phyloP scores from a whole-genome alignment of 2,797 vertebrate species.

The Mionectes olivaceus region DNA sequence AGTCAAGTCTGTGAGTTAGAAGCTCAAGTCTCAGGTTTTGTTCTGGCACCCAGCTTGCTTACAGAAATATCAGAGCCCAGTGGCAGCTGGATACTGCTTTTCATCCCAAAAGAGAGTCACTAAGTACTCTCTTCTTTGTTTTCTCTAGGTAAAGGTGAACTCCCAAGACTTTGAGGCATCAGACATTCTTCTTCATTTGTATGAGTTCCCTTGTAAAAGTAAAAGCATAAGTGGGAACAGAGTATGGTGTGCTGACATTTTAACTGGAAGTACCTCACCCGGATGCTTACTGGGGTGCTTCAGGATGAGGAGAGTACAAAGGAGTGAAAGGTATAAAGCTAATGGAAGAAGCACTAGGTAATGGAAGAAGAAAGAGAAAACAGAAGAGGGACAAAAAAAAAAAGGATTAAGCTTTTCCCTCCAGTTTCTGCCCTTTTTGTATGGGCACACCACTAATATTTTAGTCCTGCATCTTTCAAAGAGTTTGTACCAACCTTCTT shows the following conservation, averaged over 20 bases:
- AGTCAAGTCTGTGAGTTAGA: slow-evolving; percentile 1
- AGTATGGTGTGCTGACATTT: neutral
- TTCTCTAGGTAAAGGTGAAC: neutral
- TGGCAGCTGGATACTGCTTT: neutral
- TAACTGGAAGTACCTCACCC: neutral
- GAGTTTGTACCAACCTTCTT: neutral
- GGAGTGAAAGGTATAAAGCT: neutral
- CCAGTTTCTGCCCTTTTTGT: neutral
- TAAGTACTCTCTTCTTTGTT: neutral
- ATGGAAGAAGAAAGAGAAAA: neutral
- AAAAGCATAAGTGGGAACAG: neutral
- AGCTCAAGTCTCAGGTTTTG: neutral
- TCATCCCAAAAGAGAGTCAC: neutral
- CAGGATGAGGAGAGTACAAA: neutral
- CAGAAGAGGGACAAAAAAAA: accelerated
- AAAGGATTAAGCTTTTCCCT: neutral
- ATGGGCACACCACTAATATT: neutral
- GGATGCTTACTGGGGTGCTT: neutral
- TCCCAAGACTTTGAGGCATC: neutral
- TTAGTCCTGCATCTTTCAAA: neutral
- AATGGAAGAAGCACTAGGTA: neutral
- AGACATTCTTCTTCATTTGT: neutral
- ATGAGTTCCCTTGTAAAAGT: neutral
- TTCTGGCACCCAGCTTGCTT: slow-evolving; percentile 3
- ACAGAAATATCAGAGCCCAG: neutral